Evolutionary conservation across 2,888 invertebrate genomes (phyloP).

Genomic region (Geotrupes spiniger): DNA sequence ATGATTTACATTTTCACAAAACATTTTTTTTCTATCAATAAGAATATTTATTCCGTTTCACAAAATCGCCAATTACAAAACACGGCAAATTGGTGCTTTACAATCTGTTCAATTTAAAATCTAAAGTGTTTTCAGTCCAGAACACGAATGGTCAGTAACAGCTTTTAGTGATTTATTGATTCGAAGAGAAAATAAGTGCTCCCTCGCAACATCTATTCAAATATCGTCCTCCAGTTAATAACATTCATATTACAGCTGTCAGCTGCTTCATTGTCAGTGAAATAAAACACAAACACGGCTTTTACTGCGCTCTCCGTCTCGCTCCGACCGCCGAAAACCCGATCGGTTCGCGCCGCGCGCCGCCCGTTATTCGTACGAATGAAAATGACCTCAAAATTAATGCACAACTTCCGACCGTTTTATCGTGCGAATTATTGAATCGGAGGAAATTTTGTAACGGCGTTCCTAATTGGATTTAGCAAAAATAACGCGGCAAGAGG

Average conservation of each 20-base stretch:
- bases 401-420: conserved; percentile 22
- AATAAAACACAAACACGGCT: conserved; percentile 27
- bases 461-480: too few relatives aligned
- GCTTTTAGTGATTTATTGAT: conserved; percentile 42
- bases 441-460: conserved; percentile 17
- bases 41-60: too few relatives aligned
- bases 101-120: too few relatives aligned
- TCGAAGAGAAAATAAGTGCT: conserved; percentile 34
- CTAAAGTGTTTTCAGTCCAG: not conserved
- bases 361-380: conserved; percentile 9
- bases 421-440: conserved; percentile 9
- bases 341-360: conserved; percentile 12
- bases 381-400: conserved; percentile 19
- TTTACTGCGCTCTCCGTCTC: conserved; percentile 11
- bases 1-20: too few relatives aligned
- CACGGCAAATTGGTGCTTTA: too few relatives aligned
- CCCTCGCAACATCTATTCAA: conserved; percentile 38
- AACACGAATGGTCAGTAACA: conserved; percentile 14
- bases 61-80: too few relatives aligned
- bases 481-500: conserved; percentile 1
- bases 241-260: conserved; percentile 41
- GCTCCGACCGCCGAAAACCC: conserved; percentile 17
- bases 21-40: too few relatives aligned
- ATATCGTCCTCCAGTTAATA: conserved; percentile 40
- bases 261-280: conserved; percentile 31